Percentiles rank a stretch among this genome's conserved stretches.
phyloP scores from a whole-genome alignment of 1,140 invertebrate genomes.

The Bradynema listronoti region DNA sequence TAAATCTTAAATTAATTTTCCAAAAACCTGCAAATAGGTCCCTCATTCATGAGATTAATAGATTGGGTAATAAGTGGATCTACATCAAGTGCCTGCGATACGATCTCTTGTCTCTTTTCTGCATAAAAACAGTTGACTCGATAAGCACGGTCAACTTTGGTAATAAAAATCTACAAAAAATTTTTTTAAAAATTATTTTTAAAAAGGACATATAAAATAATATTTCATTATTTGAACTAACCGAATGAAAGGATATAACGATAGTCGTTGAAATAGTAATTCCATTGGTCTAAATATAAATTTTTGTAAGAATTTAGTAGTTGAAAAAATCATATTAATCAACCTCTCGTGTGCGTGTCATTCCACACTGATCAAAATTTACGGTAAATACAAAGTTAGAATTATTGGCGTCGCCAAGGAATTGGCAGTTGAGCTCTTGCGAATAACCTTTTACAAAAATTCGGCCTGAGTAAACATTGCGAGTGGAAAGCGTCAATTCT shows the following conservation, averaged over 20 bases:
- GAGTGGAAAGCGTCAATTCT: conserved; percentile 35
- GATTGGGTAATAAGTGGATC: conserved; percentile 40
- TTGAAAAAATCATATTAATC: neutral
- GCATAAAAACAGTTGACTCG: conserved; percentile 52
- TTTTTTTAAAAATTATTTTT: too few relatives aligned
- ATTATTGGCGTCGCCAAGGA: conserved; percentile 28
- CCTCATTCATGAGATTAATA: conserved; percentile 28
- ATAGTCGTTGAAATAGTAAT: conserved; percentile 53
- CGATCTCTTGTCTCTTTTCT: conserved; percentile 33
- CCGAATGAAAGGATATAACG: conserved; percentile 54
- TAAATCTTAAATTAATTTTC: neutral
- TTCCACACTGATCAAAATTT: conserved; percentile 52
- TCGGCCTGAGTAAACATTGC: conserved; percentile 46
- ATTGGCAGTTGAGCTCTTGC: conserved; percentile 41
- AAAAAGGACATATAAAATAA: conserved; percentile 2
- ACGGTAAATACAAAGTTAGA: conserved; percentile 34
- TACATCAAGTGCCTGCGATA: conserved; percentile 48
- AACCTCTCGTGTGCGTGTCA: conserved; percentile 44
- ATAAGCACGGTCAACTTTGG: conserved; percentile 54
- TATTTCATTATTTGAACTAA: conserved; percentile 1
- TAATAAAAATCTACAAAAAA: conserved; percentile 50
- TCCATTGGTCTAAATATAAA: conserved; percentile 42
- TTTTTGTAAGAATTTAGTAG: neutral
- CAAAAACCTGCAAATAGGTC: conserved; percentile 45
- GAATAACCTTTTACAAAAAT: conserved; percentile 51